Evolutionary conservation across 2,113 vertebrate species (phyloP), one percentile per base, ranked within the genome.

Genomic region (Vicugna pacos): DNA sequence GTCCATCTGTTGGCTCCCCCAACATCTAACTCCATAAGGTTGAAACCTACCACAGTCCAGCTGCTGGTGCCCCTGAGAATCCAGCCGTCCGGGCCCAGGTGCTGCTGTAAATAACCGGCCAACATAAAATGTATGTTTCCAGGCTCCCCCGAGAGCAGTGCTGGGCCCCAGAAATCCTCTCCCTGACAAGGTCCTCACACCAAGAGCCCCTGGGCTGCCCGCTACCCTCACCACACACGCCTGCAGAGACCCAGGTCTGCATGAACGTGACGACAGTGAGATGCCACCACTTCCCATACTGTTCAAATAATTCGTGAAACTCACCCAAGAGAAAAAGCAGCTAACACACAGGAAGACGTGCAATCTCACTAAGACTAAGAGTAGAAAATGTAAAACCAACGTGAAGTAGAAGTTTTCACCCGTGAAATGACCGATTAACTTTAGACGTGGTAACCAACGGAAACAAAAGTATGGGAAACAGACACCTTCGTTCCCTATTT

Each of bases 371-470:
- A 26, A 76, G 62, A 67, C 32, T 81, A 52, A 69, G 56, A 81
- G 35, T 35, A 79, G 62, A 96, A 89, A 96, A 64, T 14, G 24
- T 84, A 19, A 72, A 75, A 50, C 26, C 22, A 76, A 80, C 89
- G 54, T 14, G 4, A 88, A 89, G 52, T 22, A 42, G 4, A 56
- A 14, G 28, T 79, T 89, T 65, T 92, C 60, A 89, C 48, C 26
- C 56, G 15, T n/a, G 13, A 72, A 85, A 72, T 62, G 62, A 62
- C 52, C 50, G 22, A 89, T 72, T 70, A 84, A 79, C 38, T 73
- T 80, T 73, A 80, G 92, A 84, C 72, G 30, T 77, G 32, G 30
- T 72, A 65, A 48, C 26, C 22, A 28, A 48, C 15, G 28, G 38
- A 54, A 28, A 8, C 22, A 89, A 84, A 77, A 83, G 48, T 56